Evolutionary conservation across 1,140 invertebrate species (phyloP), one percentile per base, ranked within the genome.

Genomic region (Stegodyphus dumicola): DNA sequence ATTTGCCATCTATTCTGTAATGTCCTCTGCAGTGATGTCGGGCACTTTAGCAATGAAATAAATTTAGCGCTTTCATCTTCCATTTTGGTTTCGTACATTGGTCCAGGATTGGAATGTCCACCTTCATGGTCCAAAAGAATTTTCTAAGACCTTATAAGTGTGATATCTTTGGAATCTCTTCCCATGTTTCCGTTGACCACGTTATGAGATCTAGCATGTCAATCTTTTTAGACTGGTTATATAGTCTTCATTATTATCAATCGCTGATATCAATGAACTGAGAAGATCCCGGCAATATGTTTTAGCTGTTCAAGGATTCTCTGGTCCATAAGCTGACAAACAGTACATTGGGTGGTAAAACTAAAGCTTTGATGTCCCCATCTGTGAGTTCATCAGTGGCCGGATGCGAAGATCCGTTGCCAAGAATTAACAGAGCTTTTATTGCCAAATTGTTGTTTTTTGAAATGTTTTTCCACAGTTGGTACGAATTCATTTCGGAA

Each of bases 161-260:
- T 33, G 33, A 33, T 33, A 33, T 33, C 33, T 33, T 33, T 33
- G 3, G 33, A 33, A 33, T 33, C 33, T 33, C 33, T 13, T 17
- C 67, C 67, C 2, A 4, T 9, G 3, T 69, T 18, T 18, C 10
- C 10, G 33, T 17, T 6, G 17, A 13, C 67, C 2, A 51, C 49
- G 2, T 73, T 73, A 51, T 51, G 49, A 73, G 6, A 73, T 73
- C 51, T 73, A 73, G 17, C 17, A 73, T 73, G 51, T 73, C 70
- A 73, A 52, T 73, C 2, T 48, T 73, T 73, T 73, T 49, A 73
- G 49, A 52, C 6, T 73, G 7, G 70, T 73, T 73, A 49, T 49
- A 6, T 52, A 73, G 49, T 73, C 70, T 73, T 73, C 70, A 73
- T 73, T 51, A 73, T 73, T 73, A 73, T 73, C 70, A 73, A 51